Evolutionary conservation across 2,113 vertebrate genomes (phyloP), one percentile per base, ranked within the genome.

Genomic region (Syngnathoides biaculeatus): DNA sequence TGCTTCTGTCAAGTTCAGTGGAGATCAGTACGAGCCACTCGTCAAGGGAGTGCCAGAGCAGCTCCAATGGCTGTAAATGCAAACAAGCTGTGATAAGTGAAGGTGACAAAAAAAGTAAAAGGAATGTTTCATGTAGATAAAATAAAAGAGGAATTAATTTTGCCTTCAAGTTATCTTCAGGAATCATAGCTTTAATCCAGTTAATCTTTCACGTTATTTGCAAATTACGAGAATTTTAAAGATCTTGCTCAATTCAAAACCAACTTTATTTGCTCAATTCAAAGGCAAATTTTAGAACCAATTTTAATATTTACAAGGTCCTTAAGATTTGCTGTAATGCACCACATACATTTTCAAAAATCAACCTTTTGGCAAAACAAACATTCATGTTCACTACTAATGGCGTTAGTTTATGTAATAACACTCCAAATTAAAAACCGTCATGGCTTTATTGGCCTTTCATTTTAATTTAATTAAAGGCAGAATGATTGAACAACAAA

Each of bases 11-110:
- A 87, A 98, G 77, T 86, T 99, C 97, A 1, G 94, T 95, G 71
- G 95, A 95, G 91, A 99, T 98, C 72, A 99, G 92, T 79, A 98
- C 96, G 52, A 98, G 90, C 97, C 97, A 99, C 84, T 99, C 97
- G 38, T 98, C 96, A 78, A 99, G 89, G 1, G 97, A 98, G 84
- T 98, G 97, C 97, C 97, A 99, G 63, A 99, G 93, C 73, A 98
- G 89, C 88, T 98, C 97, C 81, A 99, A 68, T 0, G 97, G 97
- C 97, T 99, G 75, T 76, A 86, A 40, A 60, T 7, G 68, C 40
- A 74, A 63, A 64, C 17, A 69, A 10, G 7, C 56, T 17, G 48
- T n/a, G 12, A 80, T 42, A 70, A 15, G 20, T 0, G 40, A 30
- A 53, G 8, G 39, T 14, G 12, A 64, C 53, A 58, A 20, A 52